Evolutionary conservation across 2,888 invertebrate species (phyloP).

Genomic region (Yponomeuta malinellus): DNA sequence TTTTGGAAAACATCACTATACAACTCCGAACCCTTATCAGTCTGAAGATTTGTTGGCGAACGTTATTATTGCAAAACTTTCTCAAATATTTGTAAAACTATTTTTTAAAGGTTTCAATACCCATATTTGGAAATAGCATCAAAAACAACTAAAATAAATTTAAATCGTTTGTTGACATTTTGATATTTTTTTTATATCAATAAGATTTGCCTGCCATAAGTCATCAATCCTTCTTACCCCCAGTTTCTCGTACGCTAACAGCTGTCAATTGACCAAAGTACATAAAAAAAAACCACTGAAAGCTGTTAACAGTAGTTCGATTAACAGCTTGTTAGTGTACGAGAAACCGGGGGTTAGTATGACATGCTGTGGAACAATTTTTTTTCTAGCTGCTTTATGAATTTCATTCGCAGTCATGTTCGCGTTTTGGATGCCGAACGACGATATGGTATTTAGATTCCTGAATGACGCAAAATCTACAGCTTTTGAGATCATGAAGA

Average conservation of each 20-base stretch:
- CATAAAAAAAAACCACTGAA: too few relatives aligned
- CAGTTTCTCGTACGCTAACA: too few relatives aligned
- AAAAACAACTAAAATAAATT: constrained; percentile 8
- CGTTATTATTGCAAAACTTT: constrained; percentile 13
- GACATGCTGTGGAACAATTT: neutral
- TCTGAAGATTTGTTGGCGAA: constrained; percentile 22
- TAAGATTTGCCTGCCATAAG: constrained; percentile 12
- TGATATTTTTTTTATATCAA: constrained; percentile 6
- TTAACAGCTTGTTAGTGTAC: too few relatives aligned
- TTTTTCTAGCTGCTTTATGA: constrained; percentile 7
- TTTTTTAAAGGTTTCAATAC: constrained; percentile 36
- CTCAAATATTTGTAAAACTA: constrained; percentile 14
- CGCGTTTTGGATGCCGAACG: too few relatives aligned
- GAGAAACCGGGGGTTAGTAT: neutral
- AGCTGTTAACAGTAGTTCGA: too few relatives aligned
- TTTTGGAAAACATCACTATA: constrained; percentile 14
- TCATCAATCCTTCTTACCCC: constrained; percentile 2
- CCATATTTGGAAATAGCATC: constrained; percentile 41
- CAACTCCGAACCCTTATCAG: constrained; percentile 25
- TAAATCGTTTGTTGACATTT: neutral
- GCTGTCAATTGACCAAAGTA: too few relatives aligned
- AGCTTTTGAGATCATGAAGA: too few relatives aligned
- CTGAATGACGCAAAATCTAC: too few relatives aligned
- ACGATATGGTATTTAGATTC: too few relatives aligned
- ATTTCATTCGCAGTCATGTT: neutral